These are phyloP conservation scores for Spea multiplicata DNA, from an alignment of 2,113 vertebrate species.

Conservation along the genomic window DNA sequence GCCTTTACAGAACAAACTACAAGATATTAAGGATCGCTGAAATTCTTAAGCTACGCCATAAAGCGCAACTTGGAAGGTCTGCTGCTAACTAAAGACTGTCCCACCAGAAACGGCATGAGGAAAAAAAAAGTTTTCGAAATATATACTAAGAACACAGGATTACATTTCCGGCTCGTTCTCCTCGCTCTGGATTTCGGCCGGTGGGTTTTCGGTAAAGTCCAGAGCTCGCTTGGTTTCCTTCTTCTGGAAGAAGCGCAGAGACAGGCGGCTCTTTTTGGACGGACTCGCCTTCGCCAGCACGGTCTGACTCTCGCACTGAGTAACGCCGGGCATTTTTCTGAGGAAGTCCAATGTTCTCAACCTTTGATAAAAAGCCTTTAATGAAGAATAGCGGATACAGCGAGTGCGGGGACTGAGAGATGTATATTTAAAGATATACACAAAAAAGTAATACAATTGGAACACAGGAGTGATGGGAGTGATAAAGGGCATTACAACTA, in stretches of 20 bases:
- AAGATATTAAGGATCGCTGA: no score
- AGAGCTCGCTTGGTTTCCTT: slow-evolving; percentile 90
- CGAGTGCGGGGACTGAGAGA: neutral
- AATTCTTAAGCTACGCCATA: no score
- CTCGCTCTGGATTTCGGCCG: slow-evolving; percentile 69
- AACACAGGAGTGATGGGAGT: no score
- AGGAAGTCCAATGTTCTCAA: neutral
- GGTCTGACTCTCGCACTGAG: slow-evolving; percentile 70
- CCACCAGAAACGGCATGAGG: no score
- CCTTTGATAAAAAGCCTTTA: neutral
- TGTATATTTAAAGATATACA: no score
- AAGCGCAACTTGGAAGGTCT: no score
- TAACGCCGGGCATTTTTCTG: slow-evolving; percentile 80
- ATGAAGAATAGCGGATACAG: neutral
- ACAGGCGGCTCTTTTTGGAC: slow-evolving; percentile 82
- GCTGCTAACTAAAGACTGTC: no score
- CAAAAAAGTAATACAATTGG: no score
- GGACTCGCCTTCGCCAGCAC: slow-evolving; percentile 75
- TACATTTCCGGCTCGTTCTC: slow-evolving; percentile 74
- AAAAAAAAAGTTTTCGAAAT: no score
- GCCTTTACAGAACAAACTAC: no score
- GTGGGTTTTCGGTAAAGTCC: slow-evolving; percentile 83
- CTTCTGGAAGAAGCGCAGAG: slow-evolving; percentile 92
- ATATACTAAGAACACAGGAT: neutral
- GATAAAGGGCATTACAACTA: no score